Evolutionary conservation across 2,888 invertebrate genomes (phyloP), one percentile per base, ranked within the genome.

Genomic region (Drosophila bunnanda): DNA sequence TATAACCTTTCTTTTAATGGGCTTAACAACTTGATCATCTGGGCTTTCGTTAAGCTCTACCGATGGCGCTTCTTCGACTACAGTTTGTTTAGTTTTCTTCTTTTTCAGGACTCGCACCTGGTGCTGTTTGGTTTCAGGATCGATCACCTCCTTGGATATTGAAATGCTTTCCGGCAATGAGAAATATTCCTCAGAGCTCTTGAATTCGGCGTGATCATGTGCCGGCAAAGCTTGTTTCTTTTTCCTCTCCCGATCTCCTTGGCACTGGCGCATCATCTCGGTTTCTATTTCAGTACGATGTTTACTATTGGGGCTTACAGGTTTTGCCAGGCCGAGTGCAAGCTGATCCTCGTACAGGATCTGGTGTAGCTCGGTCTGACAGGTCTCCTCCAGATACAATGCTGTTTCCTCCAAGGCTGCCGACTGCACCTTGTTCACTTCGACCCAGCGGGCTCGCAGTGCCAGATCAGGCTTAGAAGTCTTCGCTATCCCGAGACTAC

Each of bases 381-480:
- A 75, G 9, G 32, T 68, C n/a, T 66, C 17, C 10, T 34, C 48
- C 10, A 88, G 71, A 28, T 50, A 88, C 46, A 52, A 55, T 39
- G 85, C 76, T 1, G 77, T 86, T 56, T 78, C 86, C 4, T 62
- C 28, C 46, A 86, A 25, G 8, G 46, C 44, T 34, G 60, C 56
- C 4, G 30, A 17, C 41, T 88, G 80, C 9, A 59, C 43, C 25
- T 68, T 71, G n/a, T 56, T 75, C 1, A 83, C 75, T 44, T 80
- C 67, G 4, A 83, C 86, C 83, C 83, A 83, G 1, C 78, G 86
- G 12, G 83, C 83, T 32, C 78, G 68, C n/a, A 83, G 44, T 10
- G 38, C 52, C 4, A 74, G 36, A 41, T 85, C 70, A 1, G 52
- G 10, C 20, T 15, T 58, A 1, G 66, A 34, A 13, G 28, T 17